Base-by-base conservation (phyloP, 2,888 invertebrate species). In the Dolichopus griseipennis region DNA sequence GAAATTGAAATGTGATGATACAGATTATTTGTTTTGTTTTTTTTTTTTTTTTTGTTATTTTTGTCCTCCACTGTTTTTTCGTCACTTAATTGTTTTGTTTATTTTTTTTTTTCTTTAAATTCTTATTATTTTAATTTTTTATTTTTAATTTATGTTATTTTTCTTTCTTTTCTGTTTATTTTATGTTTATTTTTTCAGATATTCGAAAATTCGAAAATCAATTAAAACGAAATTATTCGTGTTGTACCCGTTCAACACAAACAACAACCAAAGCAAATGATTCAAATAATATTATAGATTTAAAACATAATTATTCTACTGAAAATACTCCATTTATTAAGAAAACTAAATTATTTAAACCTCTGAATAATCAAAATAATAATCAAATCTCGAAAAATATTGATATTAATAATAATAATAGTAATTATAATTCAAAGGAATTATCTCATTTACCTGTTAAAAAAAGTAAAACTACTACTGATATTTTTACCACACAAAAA, bases 1-100 rank as follows among this genome's bases (percentile, higher is more conserved):
- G 82, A 82, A 80, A 75, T 78, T 79, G 76, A 79, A 75, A 77
- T 78, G 72, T 65, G 8, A n/a, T 20, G 61, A 9, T 61, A 61
- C 21, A 21, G 10, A 61, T 21, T 27, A 27, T 27, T 2, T 27
- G 8, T 61, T 18, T 61, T 61, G 2, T 20, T 6, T 20, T 61
- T 27, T 27, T 27, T 27, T 27, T 27, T 27, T 4, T 27, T 27
- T 27, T 27, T 27, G 27, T 27, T 27, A 27, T 27, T 27, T 37
- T 37, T 37, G 37, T 37, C 37, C 12, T 37, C 5, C 27, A 27
- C 5, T 61, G n/a, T 61, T 66, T 66, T 9, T 52, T 52, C 61
- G 9, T 20, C 10, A 62, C 15, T 1, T 12, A 61, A 34, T 5
- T 34, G 5, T 37, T 37, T 37, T 37, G 8, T 37, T 34, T 37